phyloP scores from a whole-genome alignment of 2,888 invertebrate species.

The Torymus tubicola region DNA sequence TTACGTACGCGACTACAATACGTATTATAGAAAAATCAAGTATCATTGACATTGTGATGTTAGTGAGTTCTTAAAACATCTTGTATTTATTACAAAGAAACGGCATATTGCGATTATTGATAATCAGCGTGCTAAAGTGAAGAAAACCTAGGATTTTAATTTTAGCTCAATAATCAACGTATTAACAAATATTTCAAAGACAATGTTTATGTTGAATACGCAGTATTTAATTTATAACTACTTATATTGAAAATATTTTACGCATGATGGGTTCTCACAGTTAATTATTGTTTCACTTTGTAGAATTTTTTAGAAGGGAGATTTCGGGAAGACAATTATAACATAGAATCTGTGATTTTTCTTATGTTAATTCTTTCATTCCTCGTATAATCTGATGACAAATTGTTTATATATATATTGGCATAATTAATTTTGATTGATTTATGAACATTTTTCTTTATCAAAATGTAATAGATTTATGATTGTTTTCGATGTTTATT shows the following conservation, averaged over 20 bases:
- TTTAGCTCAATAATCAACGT: slow-evolving; percentile 31
- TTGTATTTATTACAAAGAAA: slow-evolving; percentile 19
- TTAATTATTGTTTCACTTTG: slow-evolving; percentile 33
- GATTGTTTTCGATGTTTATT: slow-evolving; percentile 37
- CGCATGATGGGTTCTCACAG: slow-evolving; percentile 17
- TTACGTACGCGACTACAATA: slow-evolving; percentile 19
- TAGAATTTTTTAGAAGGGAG: slow-evolving; percentile 34
- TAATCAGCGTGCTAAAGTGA: slow-evolving; percentile 23
- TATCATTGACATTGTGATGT: slow-evolving; percentile 19
- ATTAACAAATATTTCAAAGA: slow-evolving; percentile 21
- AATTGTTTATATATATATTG: slow-evolving; percentile 26
- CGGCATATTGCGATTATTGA: slow-evolving; percentile 26
- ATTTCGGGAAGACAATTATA: slow-evolving; percentile 45
- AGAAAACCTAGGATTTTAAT: slow-evolving; percentile 39
- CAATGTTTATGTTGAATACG: slow-evolving; percentile 16
- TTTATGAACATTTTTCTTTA: slow-evolving; percentile 21
- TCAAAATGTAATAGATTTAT: slow-evolving; percentile 23
- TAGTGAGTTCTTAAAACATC: slow-evolving; percentile 21
- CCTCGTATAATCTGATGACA: slow-evolving; percentile 31
- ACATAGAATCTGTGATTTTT: slow-evolving; percentile 58
- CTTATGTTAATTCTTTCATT: slow-evolving; percentile 53
- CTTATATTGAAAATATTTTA: slow-evolving; percentile 28
- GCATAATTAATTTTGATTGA: slow-evolving; percentile 17
- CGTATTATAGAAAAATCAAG: slow-evolving; percentile 29
- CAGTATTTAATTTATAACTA: slow-evolving; percentile 40